These are phyloP conservation scores for Proales similis DNA, from an alignment of 1,140 invertebrate species.

Conservation along the genomic window DNA sequence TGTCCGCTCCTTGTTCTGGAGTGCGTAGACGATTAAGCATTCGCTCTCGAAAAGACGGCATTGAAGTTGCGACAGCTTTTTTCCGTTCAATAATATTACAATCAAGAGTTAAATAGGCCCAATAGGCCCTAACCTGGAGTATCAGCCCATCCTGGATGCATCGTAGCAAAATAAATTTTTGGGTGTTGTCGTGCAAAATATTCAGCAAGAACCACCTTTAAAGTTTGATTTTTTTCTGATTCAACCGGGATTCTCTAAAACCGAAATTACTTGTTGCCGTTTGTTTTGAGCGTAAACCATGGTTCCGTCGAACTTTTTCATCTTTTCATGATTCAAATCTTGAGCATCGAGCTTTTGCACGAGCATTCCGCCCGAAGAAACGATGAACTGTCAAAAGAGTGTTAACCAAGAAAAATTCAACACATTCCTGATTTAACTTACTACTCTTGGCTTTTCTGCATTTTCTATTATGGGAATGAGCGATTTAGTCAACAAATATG, in stretches of 20 bases:
- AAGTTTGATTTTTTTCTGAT: slow-evolving; percentile 12
- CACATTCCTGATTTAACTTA: slow-evolving; percentile 38
- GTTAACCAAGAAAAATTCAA: slow-evolving; percentile 1
- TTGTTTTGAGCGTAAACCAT: slow-evolving; percentile 58
- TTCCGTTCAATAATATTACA: neutral
- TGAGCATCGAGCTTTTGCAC: slow-evolving; percentile 52
- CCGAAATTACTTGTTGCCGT: slow-evolving; percentile 50
- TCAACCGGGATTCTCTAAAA: neutral
- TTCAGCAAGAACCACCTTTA: slow-evolving; percentile 52
- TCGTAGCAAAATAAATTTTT: slow-evolving; percentile 54
- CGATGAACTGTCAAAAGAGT: slow-evolving; percentile 47
- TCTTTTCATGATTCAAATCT: slow-evolving; percentile 54
- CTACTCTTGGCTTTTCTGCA: slow-evolving; percentile 45
- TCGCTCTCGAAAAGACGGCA: slow-evolving; percentile 55
- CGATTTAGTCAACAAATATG: slow-evolving; percentile 52
- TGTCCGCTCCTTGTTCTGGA: slow-evolving; percentile 56
- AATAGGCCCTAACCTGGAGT: slow-evolving; percentile 45
- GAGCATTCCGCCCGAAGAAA: slow-evolving; percentile 57
- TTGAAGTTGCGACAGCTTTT: slow-evolving; percentile 49
- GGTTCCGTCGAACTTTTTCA: slow-evolving; percentile 54
- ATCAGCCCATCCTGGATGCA: slow-evolving; percentile 58
- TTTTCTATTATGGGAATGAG: slow-evolving; percentile 50
- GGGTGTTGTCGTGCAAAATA: slow-evolving; percentile 52
- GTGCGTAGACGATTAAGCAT: slow-evolving; percentile 54
- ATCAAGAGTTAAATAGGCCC: neutral